Base-by-base conservation (phyloP, 2,888 invertebrate species). In the Aquatica leii region DNA sequence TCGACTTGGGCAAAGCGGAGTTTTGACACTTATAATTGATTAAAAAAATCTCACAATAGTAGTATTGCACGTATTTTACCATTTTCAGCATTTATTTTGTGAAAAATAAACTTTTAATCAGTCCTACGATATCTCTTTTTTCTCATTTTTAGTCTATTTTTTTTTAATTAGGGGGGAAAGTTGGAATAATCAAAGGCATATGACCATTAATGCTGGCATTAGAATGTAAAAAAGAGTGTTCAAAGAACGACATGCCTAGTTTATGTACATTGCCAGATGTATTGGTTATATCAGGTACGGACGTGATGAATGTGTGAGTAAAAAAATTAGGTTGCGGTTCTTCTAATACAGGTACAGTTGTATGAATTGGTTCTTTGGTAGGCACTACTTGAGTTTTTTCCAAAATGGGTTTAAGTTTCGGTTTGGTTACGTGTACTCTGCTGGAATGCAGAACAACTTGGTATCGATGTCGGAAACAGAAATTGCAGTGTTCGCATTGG, bases 371-470 rank as follows among this genome's bases (percentile, higher is more conserved):
- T 74, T 79, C 80, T 74, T 78, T 78, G 56, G 66, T 72, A 77
- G 77, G 74, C 75, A 76, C 75, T 73, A 70, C 70, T 71, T 75
- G 75, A 52, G 17, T 55, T 65, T 73, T 71, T 59, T 72, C 67
- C 40, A 66, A 71, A 21, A 67, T 65, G 46, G 73, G 56, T 58
- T 66, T 62, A 34, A 60, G 51, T 49, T 63, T 66, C n/a, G 52
- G 48, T 46, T 56, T 61, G 24, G 62, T 54, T 34, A 81, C 75
- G 69, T 83, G 83, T 59, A 78, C 81, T 61, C 82, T 76, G 69
- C 82, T 81, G 40, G 80, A 77, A 72, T 85, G 85, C 55, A 85
- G 72, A 59, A 84, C 79, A 59, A 82, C 81, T 72, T 84, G 84
- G 71, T 85, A 85, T 67, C 82, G 77, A 73, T 84, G 83, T 37